phyloP scores from a whole-genome alignment of 2,888 invertebrate species.

The Germaria angustata region DNA sequence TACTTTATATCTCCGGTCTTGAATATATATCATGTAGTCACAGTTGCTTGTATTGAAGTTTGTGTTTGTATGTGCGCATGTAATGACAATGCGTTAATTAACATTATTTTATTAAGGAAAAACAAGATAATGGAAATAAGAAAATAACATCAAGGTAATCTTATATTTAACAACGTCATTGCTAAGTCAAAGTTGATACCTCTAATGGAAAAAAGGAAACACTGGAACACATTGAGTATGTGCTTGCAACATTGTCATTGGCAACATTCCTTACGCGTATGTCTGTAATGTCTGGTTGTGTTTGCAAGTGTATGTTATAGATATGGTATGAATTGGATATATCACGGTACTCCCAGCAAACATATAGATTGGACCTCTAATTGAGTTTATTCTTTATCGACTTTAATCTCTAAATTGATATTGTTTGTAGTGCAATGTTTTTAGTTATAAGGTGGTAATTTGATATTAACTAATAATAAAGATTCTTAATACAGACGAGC shows the following conservation, averaged over 20 bases:
- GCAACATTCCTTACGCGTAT: not conserved
- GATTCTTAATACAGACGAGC: no score
- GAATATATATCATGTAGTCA: not conserved
- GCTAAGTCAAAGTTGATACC: conserved; percentile 52
- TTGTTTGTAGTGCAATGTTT: no score
- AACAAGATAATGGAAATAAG: not conserved
- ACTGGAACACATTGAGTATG: not conserved
- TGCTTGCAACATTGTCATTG: not conserved
- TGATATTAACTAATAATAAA: no score
- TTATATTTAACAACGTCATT: conserved; percentile 56
- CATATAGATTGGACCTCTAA: no score
- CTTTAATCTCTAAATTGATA: no score
- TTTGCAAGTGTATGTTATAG: not conserved
- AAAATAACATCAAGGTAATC: conserved; percentile 28
- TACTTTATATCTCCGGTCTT: not conserved
- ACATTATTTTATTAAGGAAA: conserved; percentile 36
- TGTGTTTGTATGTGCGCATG: not conserved
- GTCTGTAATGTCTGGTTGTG: not conserved
- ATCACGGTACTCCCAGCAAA: no score
- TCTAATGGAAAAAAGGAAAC: not conserved
- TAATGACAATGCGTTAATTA: conserved; percentile 54
- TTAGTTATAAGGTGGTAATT: no score
- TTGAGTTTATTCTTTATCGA: no score
- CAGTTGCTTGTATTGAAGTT: not conserved
- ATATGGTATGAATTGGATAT: no score